Evolutionary conservation across 1,140 invertebrate genomes (phyloP).

Genomic region (Temnothorax nylanderi): DNA sequence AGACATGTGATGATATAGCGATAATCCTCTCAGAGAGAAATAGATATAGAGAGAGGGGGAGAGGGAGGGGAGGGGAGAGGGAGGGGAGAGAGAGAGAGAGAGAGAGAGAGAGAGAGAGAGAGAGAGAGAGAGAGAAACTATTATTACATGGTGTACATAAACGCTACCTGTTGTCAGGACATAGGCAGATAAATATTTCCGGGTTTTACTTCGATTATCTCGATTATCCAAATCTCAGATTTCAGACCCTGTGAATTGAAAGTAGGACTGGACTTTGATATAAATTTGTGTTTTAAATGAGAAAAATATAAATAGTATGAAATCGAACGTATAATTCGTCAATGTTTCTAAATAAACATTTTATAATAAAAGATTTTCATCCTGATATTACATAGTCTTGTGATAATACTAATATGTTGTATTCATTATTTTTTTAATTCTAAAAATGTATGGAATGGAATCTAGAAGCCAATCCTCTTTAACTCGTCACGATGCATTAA

Average conservation of each 20-base stretch:
- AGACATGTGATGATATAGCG: background rate
- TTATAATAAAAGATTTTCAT: background rate
- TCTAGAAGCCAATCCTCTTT: background rate
- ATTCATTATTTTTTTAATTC: background rate
- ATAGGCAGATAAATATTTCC: slow-evolving; percentile 42
- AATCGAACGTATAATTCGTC: slow-evolving; percentile 8
- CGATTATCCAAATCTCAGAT: slow-evolving; percentile 25
- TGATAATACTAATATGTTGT: background rate
- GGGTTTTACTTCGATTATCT: background rate
- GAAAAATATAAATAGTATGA: background rate
- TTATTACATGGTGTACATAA: slow-evolving; percentile 60
- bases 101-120: background rate
- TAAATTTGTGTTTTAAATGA: background rate
- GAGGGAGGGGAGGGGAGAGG: too few species aligned
- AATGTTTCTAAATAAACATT: background rate
- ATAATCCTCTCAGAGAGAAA: too few species aligned
- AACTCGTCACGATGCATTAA: background rate
- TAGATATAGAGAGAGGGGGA: background rate
- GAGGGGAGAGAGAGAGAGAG: background rate
- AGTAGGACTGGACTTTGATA: background rate
- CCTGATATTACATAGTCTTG: background rate
- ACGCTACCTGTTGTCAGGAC: slow-evolving; percentile 61
- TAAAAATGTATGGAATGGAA: background rate
- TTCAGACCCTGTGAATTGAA: background rate
- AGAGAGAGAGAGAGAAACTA: slow-evolving; percentile 11